A percentile compares a stretch with the other conserved stretches of the same genome.
phyloP scores from a whole-genome alignment of 2,888 invertebrate genomes.

The Subacronicta megacephala region DNA sequence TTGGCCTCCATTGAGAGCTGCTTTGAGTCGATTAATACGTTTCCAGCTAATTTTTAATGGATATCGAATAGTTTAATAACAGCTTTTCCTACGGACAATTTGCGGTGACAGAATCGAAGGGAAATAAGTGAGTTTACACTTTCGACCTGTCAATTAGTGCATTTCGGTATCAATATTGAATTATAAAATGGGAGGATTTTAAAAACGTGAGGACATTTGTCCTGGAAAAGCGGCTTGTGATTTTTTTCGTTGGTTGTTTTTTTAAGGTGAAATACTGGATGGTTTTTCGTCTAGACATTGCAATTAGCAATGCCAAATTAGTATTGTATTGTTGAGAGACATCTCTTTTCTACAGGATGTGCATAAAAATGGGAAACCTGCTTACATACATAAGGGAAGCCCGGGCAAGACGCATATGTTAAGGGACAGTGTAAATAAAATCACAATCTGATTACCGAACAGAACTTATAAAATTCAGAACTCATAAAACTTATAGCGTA shows the following conservation, averaged over 20 bases:
- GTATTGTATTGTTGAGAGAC: background rate
- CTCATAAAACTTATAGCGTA: no score
- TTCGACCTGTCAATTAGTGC: slow-evolving; percentile 63
- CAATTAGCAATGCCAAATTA: background rate
- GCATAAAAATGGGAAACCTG: no score
- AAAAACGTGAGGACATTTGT: slow-evolving; percentile 38
- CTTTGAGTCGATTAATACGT: slow-evolving; percentile 75
- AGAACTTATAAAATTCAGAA: no score
- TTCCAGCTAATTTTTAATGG: slow-evolving; percentile 75
- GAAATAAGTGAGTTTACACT: slow-evolving; percentile 53
- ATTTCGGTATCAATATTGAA: slow-evolving; percentile 50
- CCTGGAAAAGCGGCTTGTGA: background rate
- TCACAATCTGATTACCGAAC: no score
- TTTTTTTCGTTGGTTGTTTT: slow-evolving; percentile 4
- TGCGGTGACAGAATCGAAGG: slow-evolving; percentile 58
- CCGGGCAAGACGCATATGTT: no score
- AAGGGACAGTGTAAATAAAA: no score
- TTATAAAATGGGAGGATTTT: slow-evolving; percentile 44
- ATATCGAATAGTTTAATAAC: slow-evolving; percentile 60
- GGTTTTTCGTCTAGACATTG: background rate
- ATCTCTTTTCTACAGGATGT: background rate
- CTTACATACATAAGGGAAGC: no score
- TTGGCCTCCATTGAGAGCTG: slow-evolving; percentile 60
- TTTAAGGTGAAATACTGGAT: background rate
- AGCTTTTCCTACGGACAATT: slow-evolving; percentile 58